phyloP scores from a whole-genome alignment of 2,888 invertebrate genomes.

The Pristionchus entomophagus region DNA sequence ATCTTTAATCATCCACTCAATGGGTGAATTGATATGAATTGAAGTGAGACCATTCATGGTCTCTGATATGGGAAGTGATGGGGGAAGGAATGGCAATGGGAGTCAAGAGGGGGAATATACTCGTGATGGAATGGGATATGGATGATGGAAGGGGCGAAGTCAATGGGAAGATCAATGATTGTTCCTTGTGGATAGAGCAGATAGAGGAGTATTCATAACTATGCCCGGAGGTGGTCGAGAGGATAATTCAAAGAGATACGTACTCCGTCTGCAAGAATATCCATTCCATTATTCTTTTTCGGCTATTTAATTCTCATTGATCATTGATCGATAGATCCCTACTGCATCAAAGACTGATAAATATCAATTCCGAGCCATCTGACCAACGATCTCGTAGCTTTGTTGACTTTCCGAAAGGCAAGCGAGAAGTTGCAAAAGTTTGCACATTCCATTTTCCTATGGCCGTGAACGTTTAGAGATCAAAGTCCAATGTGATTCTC shows the following conservation, averaged over 20 bases:
- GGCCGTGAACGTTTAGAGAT: too few relatives aligned
- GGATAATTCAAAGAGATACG: conserved; percentile 4
- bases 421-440: not conserved
- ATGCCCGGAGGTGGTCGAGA: conserved; percentile 39
- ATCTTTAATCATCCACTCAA: not conserved
- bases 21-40: conserved; percentile 5
- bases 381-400: not conserved
- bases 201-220: conserved; percentile 20
- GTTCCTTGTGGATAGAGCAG: not conserved
- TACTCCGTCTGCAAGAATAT: not conserved
- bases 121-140: not conserved
- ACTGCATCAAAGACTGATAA: not conserved
- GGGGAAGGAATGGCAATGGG: not conserved
- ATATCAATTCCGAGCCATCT: not conserved
- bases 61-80: not conserved
- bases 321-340: not conserved
- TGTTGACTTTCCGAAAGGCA: not conserved
- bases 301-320: not conserved
- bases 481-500: too few relatives aligned
- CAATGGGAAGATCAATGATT: not conserved
- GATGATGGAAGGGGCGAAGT: not conserved
- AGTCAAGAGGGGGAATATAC: not conserved
- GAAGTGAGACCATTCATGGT: not conserved
- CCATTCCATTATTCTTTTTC: not conserved
- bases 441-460: too few relatives aligned